A percentile compares a stretch with the other conserved stretches of the same genome.
These are phyloP conservation scores for Amphiduros pacificus DNA, from an alignment of 2,888 invertebrate genomes.

Conservation along the genomic window DNA sequence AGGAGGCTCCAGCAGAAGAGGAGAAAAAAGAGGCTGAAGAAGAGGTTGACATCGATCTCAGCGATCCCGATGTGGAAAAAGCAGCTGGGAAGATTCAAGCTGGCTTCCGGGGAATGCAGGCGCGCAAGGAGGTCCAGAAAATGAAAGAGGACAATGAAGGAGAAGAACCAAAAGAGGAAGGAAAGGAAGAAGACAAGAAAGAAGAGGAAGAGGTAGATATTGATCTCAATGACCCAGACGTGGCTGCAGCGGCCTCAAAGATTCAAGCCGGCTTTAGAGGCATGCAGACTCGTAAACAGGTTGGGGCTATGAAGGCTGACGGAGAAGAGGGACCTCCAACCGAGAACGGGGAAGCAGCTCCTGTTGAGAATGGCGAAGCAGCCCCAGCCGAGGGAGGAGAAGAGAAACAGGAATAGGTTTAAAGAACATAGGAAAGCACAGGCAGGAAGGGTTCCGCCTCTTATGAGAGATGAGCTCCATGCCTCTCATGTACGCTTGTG, in stretches of 20 bases:
- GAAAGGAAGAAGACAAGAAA: neutral
- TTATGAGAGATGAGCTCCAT: too few species aligned
- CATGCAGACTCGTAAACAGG: slow-evolving; percentile 30
- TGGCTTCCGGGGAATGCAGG: slow-evolving; percentile 37
- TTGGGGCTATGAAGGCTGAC: slow-evolving; percentile 10
- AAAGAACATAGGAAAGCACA: too few species aligned
- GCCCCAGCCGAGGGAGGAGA: too few species aligned
- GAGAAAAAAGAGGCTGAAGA: slow-evolving; percentile 9
- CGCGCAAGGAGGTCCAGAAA: slow-evolving; percentile 26
- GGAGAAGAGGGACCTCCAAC: too few species aligned
- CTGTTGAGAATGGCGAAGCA: too few species aligned
- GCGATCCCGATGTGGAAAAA: slow-evolving; percentile 29
- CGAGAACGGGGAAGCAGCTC: too few species aligned
- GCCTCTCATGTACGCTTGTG: too few species aligned
- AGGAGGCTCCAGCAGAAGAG: neutral
- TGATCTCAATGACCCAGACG: slow-evolving; percentile 12
- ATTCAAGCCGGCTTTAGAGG: slow-evolving; percentile 45
- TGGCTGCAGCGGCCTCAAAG: slow-evolving; percentile 34
- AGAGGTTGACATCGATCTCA: slow-evolving; percentile 16
- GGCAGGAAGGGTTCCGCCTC: too few species aligned
- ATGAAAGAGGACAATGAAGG: neutral
- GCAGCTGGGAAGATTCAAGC: slow-evolving; percentile 46
- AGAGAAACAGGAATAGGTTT: too few species aligned
- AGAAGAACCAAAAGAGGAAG: neutral
- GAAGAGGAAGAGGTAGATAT: slow-evolving; percentile 15